phyloP scores from a whole-genome alignment of 2,888 invertebrate species.

The Agrotis clavis region DNA sequence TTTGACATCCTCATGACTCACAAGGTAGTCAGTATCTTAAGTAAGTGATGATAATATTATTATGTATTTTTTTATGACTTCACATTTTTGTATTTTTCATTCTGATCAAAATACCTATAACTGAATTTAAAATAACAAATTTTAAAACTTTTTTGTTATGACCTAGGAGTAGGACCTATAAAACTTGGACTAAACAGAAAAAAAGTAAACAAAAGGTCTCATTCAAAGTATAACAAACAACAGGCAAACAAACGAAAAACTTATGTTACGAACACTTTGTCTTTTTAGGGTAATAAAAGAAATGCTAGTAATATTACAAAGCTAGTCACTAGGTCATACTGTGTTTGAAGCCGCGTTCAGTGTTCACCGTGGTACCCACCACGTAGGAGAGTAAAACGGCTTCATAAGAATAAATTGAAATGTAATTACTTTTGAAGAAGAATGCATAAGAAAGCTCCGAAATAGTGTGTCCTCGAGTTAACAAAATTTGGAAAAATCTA shows the following conservation, averaged over 20 bases:
- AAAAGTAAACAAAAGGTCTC: conserved; percentile 4
- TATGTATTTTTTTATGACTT: too few species aligned
- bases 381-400: background rate
- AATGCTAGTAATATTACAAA: conserved; percentile 4
- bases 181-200: background rate
- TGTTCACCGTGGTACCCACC: background rate
- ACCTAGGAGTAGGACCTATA: background rate
- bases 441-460: too few species aligned
- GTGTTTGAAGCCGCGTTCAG: background rate
- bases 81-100: background rate
- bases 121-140: too few species aligned
- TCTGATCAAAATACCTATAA: background rate
- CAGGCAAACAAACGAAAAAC: conserved; percentile 9
- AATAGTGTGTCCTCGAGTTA: too few species aligned
- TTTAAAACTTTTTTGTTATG: conserved; percentile 14
- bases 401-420: background rate
- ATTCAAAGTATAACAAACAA: conserved; percentile 23
- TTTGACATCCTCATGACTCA: conserved; percentile 8
- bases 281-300: conserved; percentile 12
- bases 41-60: background rate
- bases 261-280: conserved; percentile 18
- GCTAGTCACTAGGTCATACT: background rate
- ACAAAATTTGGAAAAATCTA: too few species aligned
- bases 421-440: too few species aligned
- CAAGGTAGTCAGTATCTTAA: background rate